Conservation (phyloP, 2,797 vertebrate species). For the Salmo trutta region DNA sequence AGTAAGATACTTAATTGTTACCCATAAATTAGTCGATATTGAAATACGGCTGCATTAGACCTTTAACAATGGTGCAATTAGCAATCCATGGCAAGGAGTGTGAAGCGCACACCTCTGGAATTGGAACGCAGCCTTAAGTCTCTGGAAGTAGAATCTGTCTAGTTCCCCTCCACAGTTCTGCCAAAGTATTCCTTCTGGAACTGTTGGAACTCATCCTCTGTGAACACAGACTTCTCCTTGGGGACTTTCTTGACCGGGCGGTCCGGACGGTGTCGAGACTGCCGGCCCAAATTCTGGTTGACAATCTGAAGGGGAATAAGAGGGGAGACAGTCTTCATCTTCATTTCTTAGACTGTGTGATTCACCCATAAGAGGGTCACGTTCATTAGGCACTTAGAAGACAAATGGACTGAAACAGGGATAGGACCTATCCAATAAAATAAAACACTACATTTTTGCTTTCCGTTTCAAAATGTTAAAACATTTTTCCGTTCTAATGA, state of each 20-base stretch:
- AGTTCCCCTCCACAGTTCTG: slow-evolving; percentile 55
- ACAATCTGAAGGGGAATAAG: slow-evolving; percentile 58
- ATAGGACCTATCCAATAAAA: no score
- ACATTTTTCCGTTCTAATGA: no score
- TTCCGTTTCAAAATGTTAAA: no score
- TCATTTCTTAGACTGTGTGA: neutral
- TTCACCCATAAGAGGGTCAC: neutral
- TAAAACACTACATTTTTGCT: no score
- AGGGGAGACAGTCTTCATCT: neutral
- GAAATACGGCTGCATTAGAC: no score
- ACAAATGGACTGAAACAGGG: no score
- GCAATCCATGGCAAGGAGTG: neutral
- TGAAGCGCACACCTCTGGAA: neutral
- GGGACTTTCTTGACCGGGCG: slow-evolving; percentile 29
- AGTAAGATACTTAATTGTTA: no score
- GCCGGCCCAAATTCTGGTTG: slow-evolving; percentile 61
- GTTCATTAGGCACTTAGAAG: neutral
- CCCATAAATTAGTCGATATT: no score
- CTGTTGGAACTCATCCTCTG: slow-evolving; percentile 75
- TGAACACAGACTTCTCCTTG: slow-evolving; percentile 67
- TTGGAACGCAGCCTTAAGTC: neutral
- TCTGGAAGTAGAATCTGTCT: neutral
- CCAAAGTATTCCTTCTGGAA: slow-evolving; percentile 82
- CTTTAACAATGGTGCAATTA: neutral
- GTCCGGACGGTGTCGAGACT: slow-evolving; percentile 57